Evolutionary conservation across 2,888 invertebrate species (phyloP), one percentile per base, ranked within the genome.

Genomic region (Hemistola chrysoprasaria): DNA sequence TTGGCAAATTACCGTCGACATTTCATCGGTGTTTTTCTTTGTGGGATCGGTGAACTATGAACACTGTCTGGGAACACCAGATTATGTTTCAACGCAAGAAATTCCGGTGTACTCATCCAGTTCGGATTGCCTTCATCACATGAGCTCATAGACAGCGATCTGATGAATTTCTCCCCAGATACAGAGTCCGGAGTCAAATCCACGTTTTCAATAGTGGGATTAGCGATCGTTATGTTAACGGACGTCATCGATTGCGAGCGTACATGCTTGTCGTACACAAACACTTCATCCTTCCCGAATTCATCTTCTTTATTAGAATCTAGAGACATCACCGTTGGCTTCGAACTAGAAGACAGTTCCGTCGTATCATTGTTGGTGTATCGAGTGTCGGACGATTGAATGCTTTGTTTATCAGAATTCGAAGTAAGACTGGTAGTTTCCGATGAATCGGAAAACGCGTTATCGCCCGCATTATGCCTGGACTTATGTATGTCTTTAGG

Each of bases 41-140:
- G 91, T 26, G 93, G 90, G 11, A 95, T 92, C 0, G 95, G 95
- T 0, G 95, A 95, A 23, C 93, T 94, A 31, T 92, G 94, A 6
- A 92, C 92, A 65, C 95, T 95, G 46, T 95, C 95, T 1, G 95
- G 95, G 71, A 95, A 95, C 24, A 92, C 92, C 48, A 95, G 79
- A 73, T 95, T 95, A 65, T 95, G 95, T 65, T 95, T 95, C 45
- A 95, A 88, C 1, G 95, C 95, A 42, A 95, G 71, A 35, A 95
- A 90, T 66, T 95, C 95, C 0, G 95, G 95, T 0, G 95, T 95
- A 41, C 92, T 91, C 92, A 95, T 93, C 95, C 95, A 95, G 56
- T 94, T 92, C 5, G 93, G 93, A 53, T 93, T 92, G 47, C 93
- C 93, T 49, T 94, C 95, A 53, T 94, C 93, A 30, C 90, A 92